Evolutionary conservation across 2,113 vertebrate genomes (phyloP).

Genomic region (Mastomys coucha): DNA sequence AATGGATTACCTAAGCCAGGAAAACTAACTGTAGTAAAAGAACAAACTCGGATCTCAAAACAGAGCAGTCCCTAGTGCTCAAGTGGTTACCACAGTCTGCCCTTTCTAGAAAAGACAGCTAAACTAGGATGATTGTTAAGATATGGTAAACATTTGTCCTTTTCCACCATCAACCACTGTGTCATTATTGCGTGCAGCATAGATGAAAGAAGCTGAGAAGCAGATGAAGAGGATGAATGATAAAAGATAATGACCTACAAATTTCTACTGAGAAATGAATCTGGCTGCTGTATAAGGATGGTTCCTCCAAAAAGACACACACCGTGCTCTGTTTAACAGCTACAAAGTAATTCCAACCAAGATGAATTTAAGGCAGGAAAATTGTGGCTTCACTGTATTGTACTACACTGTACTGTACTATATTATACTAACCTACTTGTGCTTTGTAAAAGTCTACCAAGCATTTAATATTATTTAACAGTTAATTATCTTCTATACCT

Average conservation of each 20-base stretch:
- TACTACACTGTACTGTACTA: background rate
- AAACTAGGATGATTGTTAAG: background rate
- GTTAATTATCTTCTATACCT: conserved; percentile 67
- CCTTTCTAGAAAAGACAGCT: conserved; percentile 18
- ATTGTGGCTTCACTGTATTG: background rate
- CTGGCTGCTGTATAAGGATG: background rate
- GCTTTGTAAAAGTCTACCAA: conserved; percentile 71
- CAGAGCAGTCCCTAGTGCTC: background rate
- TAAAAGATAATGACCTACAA: conserved; percentile 8
- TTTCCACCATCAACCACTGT: background rate
- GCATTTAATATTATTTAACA: background rate
- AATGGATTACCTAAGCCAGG: conserved; percentile 1
- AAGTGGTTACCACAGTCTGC: background rate
- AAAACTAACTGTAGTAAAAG: background rate
- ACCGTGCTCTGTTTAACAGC: conserved; percentile 23
- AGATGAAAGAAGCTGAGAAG: background rate
- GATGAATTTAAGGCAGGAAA: conserved; percentile 10
- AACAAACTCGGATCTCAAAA: conserved; percentile 3
- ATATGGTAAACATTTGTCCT: background rate
- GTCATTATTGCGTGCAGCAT: background rate
- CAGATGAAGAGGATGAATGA: background rate
- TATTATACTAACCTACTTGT: background rate
- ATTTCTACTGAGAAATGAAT: conserved; percentile 6
- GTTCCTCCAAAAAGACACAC: conserved; percentile 29
- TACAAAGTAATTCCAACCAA: conserved; percentile 35